Conservation (phyloP, 35 echinoderm and acorn worm genomes). For the Patiria miniata region DNA sequence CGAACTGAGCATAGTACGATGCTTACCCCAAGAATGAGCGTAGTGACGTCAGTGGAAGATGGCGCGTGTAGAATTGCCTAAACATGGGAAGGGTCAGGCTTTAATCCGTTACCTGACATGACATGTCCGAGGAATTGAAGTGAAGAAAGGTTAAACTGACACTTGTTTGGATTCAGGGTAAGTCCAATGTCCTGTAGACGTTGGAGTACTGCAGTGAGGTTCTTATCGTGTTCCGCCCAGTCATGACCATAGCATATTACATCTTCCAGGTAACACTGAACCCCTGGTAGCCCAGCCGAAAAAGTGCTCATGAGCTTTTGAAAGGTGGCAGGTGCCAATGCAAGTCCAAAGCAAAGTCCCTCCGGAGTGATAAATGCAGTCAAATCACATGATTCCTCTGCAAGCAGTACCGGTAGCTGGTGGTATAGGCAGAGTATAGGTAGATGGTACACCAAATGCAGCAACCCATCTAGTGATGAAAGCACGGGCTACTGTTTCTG, state of each 20-base stretch:
- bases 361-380: no score
- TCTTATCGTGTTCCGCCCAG: constrained; percentile 38
- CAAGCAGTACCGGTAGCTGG: constrained; percentile 52
- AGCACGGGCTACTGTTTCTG: no score
- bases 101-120: constrained; percentile 29
- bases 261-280: no score
- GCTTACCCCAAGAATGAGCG: constrained; percentile 38
- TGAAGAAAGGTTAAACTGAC: constrained; percentile 38
- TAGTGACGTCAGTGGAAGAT: constrained; percentile 30
- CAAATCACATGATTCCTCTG: constrained; percentile 46
- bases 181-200: no score
- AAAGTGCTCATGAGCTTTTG: constrained; percentile 55
- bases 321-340: constrained; percentile 60
- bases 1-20: constrained; percentile 53
- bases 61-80: no score
- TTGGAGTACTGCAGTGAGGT: constrained; percentile 37
- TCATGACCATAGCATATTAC: constrained; percentile 58
- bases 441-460: no score
- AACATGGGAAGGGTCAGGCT: constrained; percentile 34
- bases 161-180: constrained; percentile 58
- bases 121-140: constrained; percentile 48
- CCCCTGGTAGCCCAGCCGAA: constrained; percentile 30
- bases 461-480: no score
- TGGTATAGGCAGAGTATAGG: no score
- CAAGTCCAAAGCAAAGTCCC: constrained; percentile 61